A percentile compares a stretch with the other conserved stretches of the same genome.
These are phyloP conservation scores for Bedellia somnulentella DNA, from an alignment of 2,888 invertebrate species.

Conservation along the genomic window DNA sequence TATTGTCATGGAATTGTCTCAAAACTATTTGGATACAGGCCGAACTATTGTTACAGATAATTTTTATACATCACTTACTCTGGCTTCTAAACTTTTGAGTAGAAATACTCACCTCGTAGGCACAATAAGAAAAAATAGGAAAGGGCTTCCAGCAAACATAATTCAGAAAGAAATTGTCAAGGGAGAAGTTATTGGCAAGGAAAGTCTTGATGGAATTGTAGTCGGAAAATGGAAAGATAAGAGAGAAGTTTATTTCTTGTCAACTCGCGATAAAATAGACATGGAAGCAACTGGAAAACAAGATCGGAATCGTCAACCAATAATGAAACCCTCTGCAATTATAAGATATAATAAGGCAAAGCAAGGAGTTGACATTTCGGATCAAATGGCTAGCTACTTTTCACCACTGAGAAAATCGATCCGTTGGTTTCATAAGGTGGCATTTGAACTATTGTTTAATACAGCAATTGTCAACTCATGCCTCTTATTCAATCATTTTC, in stretches of 20 bases:
- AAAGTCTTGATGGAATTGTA: neutral
- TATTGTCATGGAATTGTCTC: no score
- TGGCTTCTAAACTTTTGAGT: constrained; percentile 10
- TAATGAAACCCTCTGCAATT: neutral
- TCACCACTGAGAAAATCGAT: no score
- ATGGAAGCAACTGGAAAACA: neutral
- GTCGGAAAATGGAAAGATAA: constrained; percentile 14
- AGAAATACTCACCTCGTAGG: constrained; percentile 10
- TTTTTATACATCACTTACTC: constrained; percentile 15
- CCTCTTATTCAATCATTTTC: no score
- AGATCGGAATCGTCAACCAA: no score
- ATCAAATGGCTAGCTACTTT: constrained; percentile 4
- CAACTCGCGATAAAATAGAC: constrained; percentile 12
- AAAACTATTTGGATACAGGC: no score
- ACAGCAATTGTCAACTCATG: no score
- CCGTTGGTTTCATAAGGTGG: no score
- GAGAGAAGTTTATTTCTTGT: constrained; percentile 16
- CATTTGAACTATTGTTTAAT: no score
- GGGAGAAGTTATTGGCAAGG: constrained; percentile 12
- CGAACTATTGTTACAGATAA: constrained; percentile 15
- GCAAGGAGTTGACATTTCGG: constrained; percentile 1
- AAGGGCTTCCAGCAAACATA: constrained; percentile 13
- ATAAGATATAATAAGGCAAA: constrained; percentile 3
- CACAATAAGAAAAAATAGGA: constrained; percentile 9
- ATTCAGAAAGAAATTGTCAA: constrained; percentile 16